These are phyloP conservation scores for Acridotheres tristis DNA, from an alignment of 2,797 vertebrate genomes.

Conservation along the genomic window DNA sequence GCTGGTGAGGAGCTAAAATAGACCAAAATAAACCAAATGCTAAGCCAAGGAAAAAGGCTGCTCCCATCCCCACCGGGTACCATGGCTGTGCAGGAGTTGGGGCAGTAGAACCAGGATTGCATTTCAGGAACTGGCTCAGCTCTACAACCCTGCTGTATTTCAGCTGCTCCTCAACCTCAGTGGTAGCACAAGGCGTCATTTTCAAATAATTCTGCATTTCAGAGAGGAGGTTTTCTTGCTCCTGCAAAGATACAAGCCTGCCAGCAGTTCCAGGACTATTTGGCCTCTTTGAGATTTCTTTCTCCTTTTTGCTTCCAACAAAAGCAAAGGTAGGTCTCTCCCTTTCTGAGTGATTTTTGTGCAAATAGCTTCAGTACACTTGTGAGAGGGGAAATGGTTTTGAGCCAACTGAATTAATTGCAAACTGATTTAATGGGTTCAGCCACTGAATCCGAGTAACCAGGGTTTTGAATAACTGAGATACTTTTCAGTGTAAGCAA, in stretches of 20 bases:
- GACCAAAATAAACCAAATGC: not conserved
- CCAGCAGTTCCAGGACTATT: not conserved
- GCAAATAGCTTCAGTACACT: not conserved
- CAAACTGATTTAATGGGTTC: conserved; percentile 5
- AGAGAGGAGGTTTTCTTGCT: not conserved
- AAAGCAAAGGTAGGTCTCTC: not conserved
- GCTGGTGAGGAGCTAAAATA: not conserved
- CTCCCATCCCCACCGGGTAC: not conserved
- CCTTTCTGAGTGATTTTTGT: not conserved
- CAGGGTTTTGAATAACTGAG: conserved; percentile 51
- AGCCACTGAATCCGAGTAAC: not conserved
- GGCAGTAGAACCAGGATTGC: not conserved
- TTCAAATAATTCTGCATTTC: not conserved
- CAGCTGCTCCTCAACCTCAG: not conserved
- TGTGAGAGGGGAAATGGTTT: not conserved
- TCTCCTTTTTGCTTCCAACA: not conserved
- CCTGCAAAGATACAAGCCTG: not conserved
- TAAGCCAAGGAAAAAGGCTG: not conserved
- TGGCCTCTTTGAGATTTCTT: not conserved
- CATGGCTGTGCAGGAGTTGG: not conserved
- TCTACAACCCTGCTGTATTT: not conserved
- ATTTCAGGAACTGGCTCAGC: not conserved
- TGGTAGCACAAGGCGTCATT: not conserved
- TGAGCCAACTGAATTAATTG: not conserved
- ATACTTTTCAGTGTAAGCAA: conserved; percentile 54